Conservation (phyloP, 2,888 invertebrate genomes). For the Pherbina coryleti region DNA sequence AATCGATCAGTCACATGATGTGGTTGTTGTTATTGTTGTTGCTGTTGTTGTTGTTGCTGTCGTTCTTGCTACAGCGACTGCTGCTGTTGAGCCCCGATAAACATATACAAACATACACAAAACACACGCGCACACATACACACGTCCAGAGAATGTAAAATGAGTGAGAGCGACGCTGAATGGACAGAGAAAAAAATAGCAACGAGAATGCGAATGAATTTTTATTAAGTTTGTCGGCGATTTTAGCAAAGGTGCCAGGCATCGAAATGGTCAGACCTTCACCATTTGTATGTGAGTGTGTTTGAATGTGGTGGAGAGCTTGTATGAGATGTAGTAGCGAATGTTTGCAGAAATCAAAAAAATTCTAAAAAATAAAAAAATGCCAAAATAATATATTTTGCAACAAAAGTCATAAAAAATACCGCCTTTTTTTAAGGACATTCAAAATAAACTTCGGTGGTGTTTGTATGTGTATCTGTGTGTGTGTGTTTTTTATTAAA, state of each 20-base stretch:
- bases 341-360: neutral
- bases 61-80: too few species aligned
- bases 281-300: neutral
- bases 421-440: neutral
- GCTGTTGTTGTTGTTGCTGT: too few species aligned
- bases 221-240: constrained; percentile 39
- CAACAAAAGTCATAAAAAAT: neutral
- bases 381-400: neutral
- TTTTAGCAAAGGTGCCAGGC: constrained; percentile 29
- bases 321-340: neutral
- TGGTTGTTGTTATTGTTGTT: constrained; percentile 11
- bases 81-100: too few species aligned
- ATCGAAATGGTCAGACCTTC: neutral
- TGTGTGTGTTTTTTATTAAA: neutral
- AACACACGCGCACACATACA: too few species aligned
- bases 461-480: neutral
- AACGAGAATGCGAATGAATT: constrained; percentile 30
- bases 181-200: neutral
- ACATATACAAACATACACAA: too few species aligned
- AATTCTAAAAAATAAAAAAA: neutral
- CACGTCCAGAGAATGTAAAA: neutral
- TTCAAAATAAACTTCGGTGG: neutral
- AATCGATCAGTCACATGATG: constrained; percentile 30
- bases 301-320: neutral
- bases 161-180: neutral